Conservation (phyloP, 2,888 invertebrate genomes). For the Sceliomorpha sp. region DNA sequence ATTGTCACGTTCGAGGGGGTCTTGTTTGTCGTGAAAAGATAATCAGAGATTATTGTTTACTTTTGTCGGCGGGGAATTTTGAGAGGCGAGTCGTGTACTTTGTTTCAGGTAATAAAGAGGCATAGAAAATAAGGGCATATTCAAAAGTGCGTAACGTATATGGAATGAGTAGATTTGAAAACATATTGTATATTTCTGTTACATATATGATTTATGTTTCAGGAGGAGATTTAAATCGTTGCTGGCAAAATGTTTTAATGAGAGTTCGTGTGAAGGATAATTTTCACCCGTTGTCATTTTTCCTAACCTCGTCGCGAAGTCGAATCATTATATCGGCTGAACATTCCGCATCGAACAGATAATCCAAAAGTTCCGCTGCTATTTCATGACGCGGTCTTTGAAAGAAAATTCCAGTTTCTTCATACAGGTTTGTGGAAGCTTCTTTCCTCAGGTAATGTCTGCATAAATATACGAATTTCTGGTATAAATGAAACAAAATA, state of each 20-base stretch:
- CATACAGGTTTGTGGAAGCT: constrained; percentile 51
- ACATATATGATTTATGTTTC: no score
- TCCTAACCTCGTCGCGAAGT: constrained; percentile 54
- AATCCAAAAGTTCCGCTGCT: constrained; percentile 59
- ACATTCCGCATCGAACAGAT: constrained; percentile 56
- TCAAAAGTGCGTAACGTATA: no score
- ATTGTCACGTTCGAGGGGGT: no score
- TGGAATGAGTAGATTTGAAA: no score
- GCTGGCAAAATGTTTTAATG: constrained; percentile 41
- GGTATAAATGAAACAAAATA: not conserved
- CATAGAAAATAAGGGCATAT: no score
- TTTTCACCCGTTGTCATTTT: constrained; percentile 27
- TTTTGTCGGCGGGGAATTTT: no score
- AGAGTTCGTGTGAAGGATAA: constrained; percentile 37
- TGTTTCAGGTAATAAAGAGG: no score
- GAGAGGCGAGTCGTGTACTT: no score
- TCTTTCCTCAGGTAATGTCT: constrained; percentile 56
- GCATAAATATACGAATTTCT: constrained; percentile 20
- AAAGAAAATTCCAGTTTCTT: constrained; percentile 57
- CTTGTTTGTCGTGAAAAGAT: no score
- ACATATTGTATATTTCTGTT: no score
- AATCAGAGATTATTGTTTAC: no score
- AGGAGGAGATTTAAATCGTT: constrained; percentile 14
- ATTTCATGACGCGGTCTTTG: constrained; percentile 56
- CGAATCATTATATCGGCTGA: constrained; percentile 50